Percentiles rank a stretch among this genome's conserved stretches.
phyloP scores from a whole-genome alignment of 2,113 vertebrate species.

The Pygoscelis antarcticus region DNA sequence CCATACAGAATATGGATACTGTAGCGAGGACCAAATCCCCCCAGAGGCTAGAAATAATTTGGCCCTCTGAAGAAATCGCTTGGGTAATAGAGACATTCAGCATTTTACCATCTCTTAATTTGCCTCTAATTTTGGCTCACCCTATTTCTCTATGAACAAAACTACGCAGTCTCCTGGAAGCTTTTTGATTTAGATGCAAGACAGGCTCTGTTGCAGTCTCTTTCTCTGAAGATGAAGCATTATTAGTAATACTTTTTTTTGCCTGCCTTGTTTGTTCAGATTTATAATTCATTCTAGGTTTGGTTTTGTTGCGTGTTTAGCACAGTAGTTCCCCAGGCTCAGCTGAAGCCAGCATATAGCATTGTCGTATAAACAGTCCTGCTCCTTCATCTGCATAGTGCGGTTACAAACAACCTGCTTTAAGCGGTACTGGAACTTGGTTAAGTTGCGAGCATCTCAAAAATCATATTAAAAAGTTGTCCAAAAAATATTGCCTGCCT shows the following conservation, averaged over 20 bases:
- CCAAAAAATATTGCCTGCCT: neutral
- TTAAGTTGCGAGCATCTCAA: neutral
- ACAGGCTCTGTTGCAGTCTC: neutral
- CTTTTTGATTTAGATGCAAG: neutral
- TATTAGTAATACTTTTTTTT: neutral
- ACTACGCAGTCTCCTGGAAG: neutral
- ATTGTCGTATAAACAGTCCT: neutral
- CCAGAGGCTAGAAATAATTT: neutral
- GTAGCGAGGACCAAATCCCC: neutral
- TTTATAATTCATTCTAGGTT: neutral
- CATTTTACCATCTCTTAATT: slow-evolving; percentile 12
- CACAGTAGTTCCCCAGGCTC: neutral
- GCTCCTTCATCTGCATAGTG: neutral
- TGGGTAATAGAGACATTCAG: neutral
- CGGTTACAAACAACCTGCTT: neutral
- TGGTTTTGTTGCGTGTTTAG: neutral
- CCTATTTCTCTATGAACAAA: neutral
- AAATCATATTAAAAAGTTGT: neutral
- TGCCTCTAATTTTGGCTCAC: slow-evolving; percentile 2
- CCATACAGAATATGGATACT: neutral
- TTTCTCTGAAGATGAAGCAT: neutral
- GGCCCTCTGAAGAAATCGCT: neutral
- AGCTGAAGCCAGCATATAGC: neutral
- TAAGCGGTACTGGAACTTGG: neutral
- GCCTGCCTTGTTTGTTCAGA: neutral